These are phyloP conservation scores for Spilosoma lubricipeda DNA, from an alignment of 2,888 invertebrate species.

Conservation along the genomic window DNA sequence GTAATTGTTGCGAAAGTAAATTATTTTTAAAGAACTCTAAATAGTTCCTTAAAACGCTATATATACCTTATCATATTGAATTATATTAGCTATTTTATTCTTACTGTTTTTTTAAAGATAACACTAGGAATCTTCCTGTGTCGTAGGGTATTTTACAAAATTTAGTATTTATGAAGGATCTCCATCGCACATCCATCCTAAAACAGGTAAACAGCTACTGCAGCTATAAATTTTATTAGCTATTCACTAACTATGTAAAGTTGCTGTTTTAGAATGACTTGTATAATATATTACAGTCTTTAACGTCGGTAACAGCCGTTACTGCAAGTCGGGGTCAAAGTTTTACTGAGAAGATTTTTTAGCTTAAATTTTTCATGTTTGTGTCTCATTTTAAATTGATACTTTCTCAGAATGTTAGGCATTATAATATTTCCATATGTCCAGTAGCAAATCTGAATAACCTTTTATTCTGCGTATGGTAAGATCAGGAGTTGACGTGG, in stretches of 20 bases:
- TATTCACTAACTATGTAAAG: slow-evolving; percentile 39
- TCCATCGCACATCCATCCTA: not conserved
- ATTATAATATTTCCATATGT: not conserved
- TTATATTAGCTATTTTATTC: too few relatives aligned
- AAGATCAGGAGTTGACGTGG: too few relatives aligned
- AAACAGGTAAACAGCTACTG: slow-evolving; percentile 1
- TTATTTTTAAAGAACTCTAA: too few relatives aligned
- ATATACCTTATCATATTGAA: too few relatives aligned
- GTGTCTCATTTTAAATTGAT: slow-evolving; percentile 19
- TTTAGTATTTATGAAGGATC: not conserved
- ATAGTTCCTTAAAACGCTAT: too few relatives aligned
- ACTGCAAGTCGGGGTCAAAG: slow-evolving; percentile 36
- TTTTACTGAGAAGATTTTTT: slow-evolving; percentile 29
- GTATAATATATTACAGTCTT: slow-evolving; percentile 25
- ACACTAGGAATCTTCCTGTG: too few relatives aligned
- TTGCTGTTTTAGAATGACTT: slow-evolving; percentile 38
- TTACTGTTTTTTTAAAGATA: too few relatives aligned
- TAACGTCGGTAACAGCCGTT: slow-evolving; percentile 35
- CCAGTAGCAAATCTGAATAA: not conserved
- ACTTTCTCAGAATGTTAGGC: slow-evolving; percentile 5
- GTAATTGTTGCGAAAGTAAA: too few relatives aligned
- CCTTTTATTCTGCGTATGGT: too few relatives aligned
- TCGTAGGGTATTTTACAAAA: too few relatives aligned
- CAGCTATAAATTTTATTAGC: slow-evolving; percentile 27
- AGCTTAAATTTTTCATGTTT: not conserved